Base-by-base conservation (phyloP, 1,140 invertebrate species). In the Anastatus disparis region DNA sequence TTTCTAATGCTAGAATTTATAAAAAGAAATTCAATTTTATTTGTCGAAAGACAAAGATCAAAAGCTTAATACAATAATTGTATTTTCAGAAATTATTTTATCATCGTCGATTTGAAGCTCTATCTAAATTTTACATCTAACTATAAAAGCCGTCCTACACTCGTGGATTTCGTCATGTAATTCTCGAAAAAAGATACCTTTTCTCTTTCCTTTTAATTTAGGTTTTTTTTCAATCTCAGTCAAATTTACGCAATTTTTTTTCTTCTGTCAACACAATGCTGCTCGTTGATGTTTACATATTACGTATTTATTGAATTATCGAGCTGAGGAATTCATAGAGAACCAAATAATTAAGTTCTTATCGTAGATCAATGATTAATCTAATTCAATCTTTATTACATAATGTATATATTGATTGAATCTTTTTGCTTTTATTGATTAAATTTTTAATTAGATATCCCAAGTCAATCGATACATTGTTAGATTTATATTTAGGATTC, bases 51-150 rank as follows among this genome's bases (percentile, higher is more conserved):
- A n/a, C n/a, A n/a, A n/a, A n/a, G n/a, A n/a, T n/a, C n/a, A n/a
- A n/a, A n/a, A n/a, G n/a, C n/a, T n/a, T 12, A 9, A 15, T 44
- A n/a, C 10, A 44, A n/a, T n/a, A 44, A 44, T 15, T 44, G 15
- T 3, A 44, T 44, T 44, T 44, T 44, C 42, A 44, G 15, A 35
- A 35, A 35, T 35, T 35, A 6, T 35, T 35, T 10, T 4, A 35
- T 6, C 10, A 35, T 10, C 10, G 26, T 3, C 24, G n/a, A 13
- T 35, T 55, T 35, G 52, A 31, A 15, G 8, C 22, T 2, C 15
- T 35, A 55, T 55, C 52, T 55, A 55, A 55, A 55, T 55, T 55
- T 35, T n/a, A 31, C 52, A 55, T 55, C 52, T 29, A 20, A 7
- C 29, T 20, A 35, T 55, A 55, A 55, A 55, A 35, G 31, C n/a